These are phyloP conservation scores for Escarpia spicata DNA, from an alignment of 2,888 invertebrate species.

Conservation along the genomic window DNA sequence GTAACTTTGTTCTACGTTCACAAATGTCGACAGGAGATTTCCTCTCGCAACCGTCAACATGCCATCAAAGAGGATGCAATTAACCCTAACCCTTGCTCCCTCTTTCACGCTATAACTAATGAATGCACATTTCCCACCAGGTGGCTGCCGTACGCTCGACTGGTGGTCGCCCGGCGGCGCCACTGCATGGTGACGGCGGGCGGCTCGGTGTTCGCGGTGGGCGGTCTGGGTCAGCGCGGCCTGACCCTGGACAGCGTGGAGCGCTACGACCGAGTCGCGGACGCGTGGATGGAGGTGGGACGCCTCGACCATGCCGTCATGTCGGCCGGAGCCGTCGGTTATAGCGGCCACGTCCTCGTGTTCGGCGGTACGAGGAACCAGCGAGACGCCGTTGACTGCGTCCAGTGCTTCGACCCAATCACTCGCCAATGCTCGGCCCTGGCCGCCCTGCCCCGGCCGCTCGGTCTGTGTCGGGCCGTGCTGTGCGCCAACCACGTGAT, in stretches of 20 bases:
- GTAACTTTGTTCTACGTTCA: too few relatives aligned
- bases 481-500: background rate
- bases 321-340: background rate
- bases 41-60: too few relatives aligned
- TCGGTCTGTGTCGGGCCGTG: background rate
- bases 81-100: background rate
- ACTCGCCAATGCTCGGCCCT: background rate
- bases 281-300: background rate
- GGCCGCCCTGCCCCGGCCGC: background rate
- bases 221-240: background rate
- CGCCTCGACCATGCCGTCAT: background rate
- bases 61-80: too few relatives aligned
- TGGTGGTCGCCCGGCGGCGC: background rate
- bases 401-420: conserved; percentile 7
- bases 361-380: background rate
- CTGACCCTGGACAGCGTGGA: conserved; percentile 9
- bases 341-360: conserved; percentile 4
- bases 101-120: background rate
- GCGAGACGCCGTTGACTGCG: background rate
- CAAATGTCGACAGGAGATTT: too few relatives aligned
- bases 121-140: background rate
- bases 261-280: background rate
- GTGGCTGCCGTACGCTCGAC: background rate
- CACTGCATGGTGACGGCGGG: background rate
- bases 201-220: background rate